Percentiles rank a stretch among this genome's conserved stretches.
Evolutionary conservation across 2,113 vertebrate genomes (phyloP).

Genomic region (Rhizomys pruinosus): DNA sequence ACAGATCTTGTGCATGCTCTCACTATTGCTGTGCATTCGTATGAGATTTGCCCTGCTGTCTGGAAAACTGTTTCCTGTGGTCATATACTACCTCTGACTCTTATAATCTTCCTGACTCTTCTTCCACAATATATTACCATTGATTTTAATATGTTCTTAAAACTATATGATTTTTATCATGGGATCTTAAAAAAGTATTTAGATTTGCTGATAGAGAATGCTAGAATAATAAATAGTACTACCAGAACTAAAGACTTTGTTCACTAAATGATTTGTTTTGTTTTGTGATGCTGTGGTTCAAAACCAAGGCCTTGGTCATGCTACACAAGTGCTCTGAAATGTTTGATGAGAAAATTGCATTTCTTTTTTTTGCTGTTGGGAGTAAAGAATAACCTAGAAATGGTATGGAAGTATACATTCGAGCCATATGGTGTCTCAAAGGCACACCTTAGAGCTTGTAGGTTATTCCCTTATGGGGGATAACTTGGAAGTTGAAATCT

Average conservation of each 20-base stretch:
- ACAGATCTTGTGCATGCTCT: too few species aligned
- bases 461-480: background rate
- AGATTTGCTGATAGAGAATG: background rate
- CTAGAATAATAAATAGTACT: background rate
- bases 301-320: background rate
- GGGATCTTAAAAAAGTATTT: background rate
- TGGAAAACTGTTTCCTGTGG: too few species aligned
- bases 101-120: too few species aligned
- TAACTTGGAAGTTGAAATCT: background rate
- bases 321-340: background rate
- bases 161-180: background rate
- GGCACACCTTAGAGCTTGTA: background rate
- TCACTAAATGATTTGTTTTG: background rate
- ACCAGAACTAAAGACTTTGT: background rate
- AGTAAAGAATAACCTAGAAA: background rate
- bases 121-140: background rate
- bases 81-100: too few species aligned
- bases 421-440: background rate
- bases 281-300: background rate
- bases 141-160: constrained; percentile 30
- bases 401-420: background rate
- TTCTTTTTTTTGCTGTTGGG: background rate
- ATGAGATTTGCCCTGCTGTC: too few species aligned
- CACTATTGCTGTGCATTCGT: too few species aligned
- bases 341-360: background rate